Evolutionary conservation across 2,113 vertebrate genomes (phyloP).

Genomic region (Muntiacus muntjak): DNA sequence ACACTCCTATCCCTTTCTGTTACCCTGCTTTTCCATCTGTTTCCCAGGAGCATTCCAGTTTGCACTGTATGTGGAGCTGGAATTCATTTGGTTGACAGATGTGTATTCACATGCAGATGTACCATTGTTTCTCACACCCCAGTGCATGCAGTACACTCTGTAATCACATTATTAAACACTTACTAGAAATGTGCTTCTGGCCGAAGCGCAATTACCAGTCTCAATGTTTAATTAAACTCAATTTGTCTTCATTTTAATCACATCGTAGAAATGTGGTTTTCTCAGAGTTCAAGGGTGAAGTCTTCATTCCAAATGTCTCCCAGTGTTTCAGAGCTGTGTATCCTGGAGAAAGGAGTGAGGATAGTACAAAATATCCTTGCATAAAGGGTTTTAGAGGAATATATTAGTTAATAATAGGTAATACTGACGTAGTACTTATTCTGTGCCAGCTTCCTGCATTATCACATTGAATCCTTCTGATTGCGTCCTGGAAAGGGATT

Average conservation of each 20-base stretch:
- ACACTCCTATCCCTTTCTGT: background rate
- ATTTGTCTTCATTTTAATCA: slow-evolving; percentile 58
- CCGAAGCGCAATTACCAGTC: background rate
- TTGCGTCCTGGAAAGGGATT: background rate
- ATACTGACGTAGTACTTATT: background rate
- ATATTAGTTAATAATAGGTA: background rate
- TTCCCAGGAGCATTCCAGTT: background rate
- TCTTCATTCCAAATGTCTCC: slow-evolving; percentile 38
- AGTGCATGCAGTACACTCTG: background rate
- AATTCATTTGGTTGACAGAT: background rate
- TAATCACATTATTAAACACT: slow-evolving; percentile 56
- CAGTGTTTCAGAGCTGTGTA: background rate
- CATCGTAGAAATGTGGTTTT: slow-evolving; percentile 5
- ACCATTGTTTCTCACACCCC: background rate
- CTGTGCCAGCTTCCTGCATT: background rate
- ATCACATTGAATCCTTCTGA: background rate
- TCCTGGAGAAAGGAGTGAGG: background rate
- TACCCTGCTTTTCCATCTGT: background rate
- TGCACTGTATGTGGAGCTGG: background rate
- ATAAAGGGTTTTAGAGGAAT: background rate
- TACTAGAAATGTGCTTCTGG: slow-evolving; percentile 30
- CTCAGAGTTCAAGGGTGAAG: background rate
- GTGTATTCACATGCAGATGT: slow-evolving; percentile 47
- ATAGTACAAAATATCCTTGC: background rate
- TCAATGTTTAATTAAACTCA: slow-evolving; percentile 49